Evolutionary conservation across 2,797 vertebrate genomes (phyloP).

Genomic region (Spatula versicolor): DNA sequence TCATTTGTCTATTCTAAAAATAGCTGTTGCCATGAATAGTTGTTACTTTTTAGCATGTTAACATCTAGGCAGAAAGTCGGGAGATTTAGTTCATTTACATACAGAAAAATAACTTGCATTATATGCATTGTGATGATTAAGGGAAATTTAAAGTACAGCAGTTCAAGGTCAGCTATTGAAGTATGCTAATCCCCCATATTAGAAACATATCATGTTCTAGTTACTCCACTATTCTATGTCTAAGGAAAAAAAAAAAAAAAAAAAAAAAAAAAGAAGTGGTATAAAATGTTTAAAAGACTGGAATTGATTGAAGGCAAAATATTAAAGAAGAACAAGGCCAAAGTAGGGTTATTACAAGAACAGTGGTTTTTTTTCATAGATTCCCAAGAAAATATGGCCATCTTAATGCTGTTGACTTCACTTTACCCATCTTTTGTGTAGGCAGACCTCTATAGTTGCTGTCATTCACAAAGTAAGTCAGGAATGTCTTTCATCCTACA

Average conservation of each 20-base stretch:
- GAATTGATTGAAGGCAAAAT: not conserved
- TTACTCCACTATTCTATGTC: not conserved
- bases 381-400: not conserved
- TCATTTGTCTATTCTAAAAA: conserved; percentile 46
- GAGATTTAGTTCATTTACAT: not conserved
- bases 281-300: not conserved
- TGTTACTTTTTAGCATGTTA: not conserved
- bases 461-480: not conserved
- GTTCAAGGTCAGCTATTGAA: not conserved
- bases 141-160: not conserved
- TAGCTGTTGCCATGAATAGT: conserved; percentile 31
- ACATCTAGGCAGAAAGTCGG: conserved; percentile 13
- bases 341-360: not conserved
- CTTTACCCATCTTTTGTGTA: not conserved
- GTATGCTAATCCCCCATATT: not conserved
- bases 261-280: too few species aligned
- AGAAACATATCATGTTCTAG: not conserved
- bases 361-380: not conserved
- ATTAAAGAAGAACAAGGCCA: not conserved
- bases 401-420: not conserved
- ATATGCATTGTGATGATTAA: not conserved
- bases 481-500: not conserved
- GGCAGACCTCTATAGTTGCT: not conserved
- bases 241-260: not conserved
- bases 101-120: not conserved